Evolutionary conservation across 2,113 vertebrate genomes (phyloP), one percentile per base, ranked within the genome.

Genomic region (Brachionichthys hirsutus): DNA sequence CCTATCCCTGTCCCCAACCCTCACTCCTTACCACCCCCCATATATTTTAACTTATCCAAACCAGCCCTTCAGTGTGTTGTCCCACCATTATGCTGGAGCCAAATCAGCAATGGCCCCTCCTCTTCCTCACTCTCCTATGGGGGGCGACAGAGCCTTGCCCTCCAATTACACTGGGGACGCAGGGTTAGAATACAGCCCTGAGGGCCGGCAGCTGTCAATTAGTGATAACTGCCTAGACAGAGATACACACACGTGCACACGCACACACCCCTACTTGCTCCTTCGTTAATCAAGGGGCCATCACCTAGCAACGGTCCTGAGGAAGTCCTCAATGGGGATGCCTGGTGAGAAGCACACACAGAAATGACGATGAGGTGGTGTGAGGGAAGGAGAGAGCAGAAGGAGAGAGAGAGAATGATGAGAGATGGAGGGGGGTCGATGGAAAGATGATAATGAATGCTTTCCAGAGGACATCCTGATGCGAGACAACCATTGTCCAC

Each of bases 201-300:
- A 93, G 94, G 95, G 94, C 92, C 92, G 94, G 93, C 94, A 95
- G 95, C 95, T 98, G 94, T 97, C 96, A 97, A 95, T 98, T 95
- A 98, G 93, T 91, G 94, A 94, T 93, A 95, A 93, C 93, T 93
- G 90, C 72, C 3, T 87, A 92, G 92, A 91, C 87, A 87, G 87
- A 87, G 47, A 79, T 41, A 70, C 66, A 78, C 70, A 62, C 65
- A 18, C 34, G 5, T 19, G 15, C 40, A 17, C 24, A 19, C 30
- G 14, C 44, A 16, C 51, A 52, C 59, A 68, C 52, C 52, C 62
- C 57, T 22, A 38, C 62, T 15, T 51, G 40, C 59, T 71, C 67
- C 76, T 88, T 85, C 88, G 86, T 92, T 92, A 92, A 94, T 93
- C 92, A 92, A 89, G 86, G 90, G 88, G 90, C 91, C 86, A 94